These are phyloP conservation scores for Ginglymostoma cirratum DNA, from an alignment of 2,113 vertebrate genomes.

Conservation along the genomic window DNA sequence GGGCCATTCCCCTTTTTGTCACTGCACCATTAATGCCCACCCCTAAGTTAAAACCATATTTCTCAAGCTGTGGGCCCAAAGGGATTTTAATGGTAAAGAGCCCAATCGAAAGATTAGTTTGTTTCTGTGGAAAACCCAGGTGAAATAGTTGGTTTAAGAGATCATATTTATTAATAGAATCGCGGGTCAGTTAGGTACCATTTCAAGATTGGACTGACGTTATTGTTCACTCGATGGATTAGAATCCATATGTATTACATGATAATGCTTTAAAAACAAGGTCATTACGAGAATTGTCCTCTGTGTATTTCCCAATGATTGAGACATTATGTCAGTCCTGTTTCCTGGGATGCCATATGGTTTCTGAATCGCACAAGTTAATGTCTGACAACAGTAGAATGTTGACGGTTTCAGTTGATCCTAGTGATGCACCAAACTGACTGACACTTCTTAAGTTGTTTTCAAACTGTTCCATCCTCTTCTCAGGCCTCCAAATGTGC, in stretches of 20 bases:
- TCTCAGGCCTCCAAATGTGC: constrained; percentile 83
- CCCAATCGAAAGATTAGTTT: not conserved
- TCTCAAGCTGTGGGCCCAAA: constrained; percentile 43
- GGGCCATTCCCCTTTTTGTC: too few species aligned
- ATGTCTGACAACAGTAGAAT: not conserved
- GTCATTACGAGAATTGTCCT: not conserved
- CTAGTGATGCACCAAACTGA: too few species aligned
- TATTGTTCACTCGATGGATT: not conserved
- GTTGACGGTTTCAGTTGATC: not conserved
- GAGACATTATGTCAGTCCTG: not conserved
- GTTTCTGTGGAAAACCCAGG: not conserved
- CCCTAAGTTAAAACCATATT: constrained; percentile 62
- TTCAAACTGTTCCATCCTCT: constrained; percentile 40
- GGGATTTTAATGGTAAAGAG: not conserved
- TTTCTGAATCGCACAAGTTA: not conserved
- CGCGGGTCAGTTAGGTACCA: not conserved
- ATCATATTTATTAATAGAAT: not conserved
- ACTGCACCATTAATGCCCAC: constrained; percentile 7
- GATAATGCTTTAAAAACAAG: not conserved
- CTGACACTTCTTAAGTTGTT: not conserved
- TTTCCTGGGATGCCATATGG: too few species aligned
- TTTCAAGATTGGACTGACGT: not conserved
- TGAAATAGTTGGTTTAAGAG: not conserved
- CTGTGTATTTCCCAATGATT: not conserved
- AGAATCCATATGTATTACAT: not conserved